Conservation (phyloP, 2,797 vertebrate species). For the Arnoldichthys spilopterus region DNA sequence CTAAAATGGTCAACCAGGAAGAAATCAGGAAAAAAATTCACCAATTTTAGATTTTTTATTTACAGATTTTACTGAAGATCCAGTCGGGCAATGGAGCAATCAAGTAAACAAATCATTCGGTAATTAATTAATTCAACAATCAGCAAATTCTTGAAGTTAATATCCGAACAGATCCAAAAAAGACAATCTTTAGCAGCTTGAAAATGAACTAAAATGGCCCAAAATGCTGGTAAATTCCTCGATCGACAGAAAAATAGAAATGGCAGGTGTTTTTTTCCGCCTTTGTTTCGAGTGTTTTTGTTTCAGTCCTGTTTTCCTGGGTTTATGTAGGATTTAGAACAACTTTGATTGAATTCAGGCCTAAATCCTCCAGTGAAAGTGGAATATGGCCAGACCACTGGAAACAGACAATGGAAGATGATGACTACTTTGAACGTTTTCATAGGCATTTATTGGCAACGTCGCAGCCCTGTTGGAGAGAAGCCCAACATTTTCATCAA, state of each 20-base stretch:
- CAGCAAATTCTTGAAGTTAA: neutral
- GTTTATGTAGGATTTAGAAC: constrained; percentile 38
- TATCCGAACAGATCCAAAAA: neutral
- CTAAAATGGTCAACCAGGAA: neutral
- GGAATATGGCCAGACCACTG: constrained; percentile 28
- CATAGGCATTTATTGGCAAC: constrained; percentile 14
- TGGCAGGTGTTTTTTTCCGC: neutral
- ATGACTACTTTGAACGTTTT: constrained; percentile 25
- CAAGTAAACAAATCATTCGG: neutral
- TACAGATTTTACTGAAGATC: neutral
- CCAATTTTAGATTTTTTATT: too few species aligned
- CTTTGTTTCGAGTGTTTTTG: neutral
- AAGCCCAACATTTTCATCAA: constrained; percentile 17
- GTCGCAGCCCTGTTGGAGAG: neutral
- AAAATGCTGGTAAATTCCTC: neutral
- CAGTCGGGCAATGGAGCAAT: neutral
- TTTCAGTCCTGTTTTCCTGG: neutral
- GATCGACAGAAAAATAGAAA: neutral
- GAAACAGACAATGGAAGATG: constrained; percentile 21
- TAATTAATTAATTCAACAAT: neutral
- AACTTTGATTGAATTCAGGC: constrained; percentile 43
- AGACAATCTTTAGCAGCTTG: neutral
- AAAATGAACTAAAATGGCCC: neutral
- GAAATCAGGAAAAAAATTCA: neutral
- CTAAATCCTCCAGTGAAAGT: constrained; percentile 34